Conservation (phyloP, 1,140 invertebrate species). For the Pseudomyrmex concolor region DNA sequence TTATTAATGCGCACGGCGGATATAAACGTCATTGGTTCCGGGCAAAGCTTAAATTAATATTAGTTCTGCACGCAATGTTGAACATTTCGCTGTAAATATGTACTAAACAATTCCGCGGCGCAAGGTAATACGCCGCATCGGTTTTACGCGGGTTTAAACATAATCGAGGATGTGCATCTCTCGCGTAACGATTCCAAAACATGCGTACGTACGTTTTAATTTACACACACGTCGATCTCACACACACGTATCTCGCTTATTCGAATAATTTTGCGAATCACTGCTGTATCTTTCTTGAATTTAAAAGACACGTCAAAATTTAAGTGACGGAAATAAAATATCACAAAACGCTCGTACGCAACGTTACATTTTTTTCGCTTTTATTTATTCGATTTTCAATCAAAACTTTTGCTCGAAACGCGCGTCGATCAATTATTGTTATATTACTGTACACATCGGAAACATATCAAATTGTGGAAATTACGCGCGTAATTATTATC, state of each 20-base stretch:
- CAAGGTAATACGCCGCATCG: constrained; percentile 1
- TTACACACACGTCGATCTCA: constrained; percentile 1
- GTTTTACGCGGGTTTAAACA: constrained; percentile 41
- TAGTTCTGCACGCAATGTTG: constrained; percentile 37
- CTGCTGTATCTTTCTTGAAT: too few species aligned
- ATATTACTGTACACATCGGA: not conserved
- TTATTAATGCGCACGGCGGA: constrained; percentile 46
- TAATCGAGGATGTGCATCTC: constrained; percentile 25
- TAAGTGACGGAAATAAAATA: not conserved
- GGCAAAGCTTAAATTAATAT: constrained; percentile 55
- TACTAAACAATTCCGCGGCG: not conserved
- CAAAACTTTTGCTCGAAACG: not conserved
- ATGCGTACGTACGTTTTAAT: not conserved
- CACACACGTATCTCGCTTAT: not conserved
- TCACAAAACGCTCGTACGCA: not conserved
- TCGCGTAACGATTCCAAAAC: constrained; percentile 8
- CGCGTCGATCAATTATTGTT: constrained; percentile 23
- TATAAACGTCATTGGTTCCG: constrained; percentile 48
- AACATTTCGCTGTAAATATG: constrained; percentile 41
- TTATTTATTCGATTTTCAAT: constrained; percentile 40
- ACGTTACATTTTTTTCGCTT: not conserved
- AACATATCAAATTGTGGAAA: constrained; percentile 31
- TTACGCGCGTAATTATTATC: constrained; percentile 48
- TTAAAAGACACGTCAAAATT: too few species aligned
- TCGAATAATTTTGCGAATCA: too few species aligned